Evolutionary conservation across 2,888 invertebrate species (phyloP), one percentile per base, ranked within the genome.

Genomic region (Petrolisthes cinctipes): DNA sequence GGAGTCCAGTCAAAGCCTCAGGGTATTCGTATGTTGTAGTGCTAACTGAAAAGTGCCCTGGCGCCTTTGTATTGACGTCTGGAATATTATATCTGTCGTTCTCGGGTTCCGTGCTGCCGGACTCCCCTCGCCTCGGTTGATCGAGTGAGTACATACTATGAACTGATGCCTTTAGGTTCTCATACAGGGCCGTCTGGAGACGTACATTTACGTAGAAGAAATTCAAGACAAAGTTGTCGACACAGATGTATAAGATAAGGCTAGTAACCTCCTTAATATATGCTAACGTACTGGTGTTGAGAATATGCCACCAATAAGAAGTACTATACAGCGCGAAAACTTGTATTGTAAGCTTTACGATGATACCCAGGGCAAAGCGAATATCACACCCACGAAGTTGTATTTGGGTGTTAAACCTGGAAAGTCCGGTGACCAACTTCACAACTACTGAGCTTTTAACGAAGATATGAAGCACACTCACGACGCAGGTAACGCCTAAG

Each of bases 141-240:
- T 66, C 9, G 9, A 7, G 9, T 66, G n/a, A n/a, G n/a, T 37
- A 23, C 37, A 6, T 11, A 11, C n/a, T 51, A 23, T 4, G 9
- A 4, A 76, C 9, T 11, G 51, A 5, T 37, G 14, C 14, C 4
- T 51, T 82, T 17, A 68, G 11, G 4, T 6, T 82, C 71, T 82
- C 23, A 53, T 57, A 82, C 6, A 37, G 5, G 11, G 3, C 9
- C 7, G 68, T 14, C 11, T n/a, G 14, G 9, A 82, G 9, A 4
- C 17, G 14, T 7, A 82, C 68, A 6, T 37, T 71, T 53, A 11
- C n/a, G 82, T 82, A 82, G 53, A 37, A 51, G 82, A 66, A 71
- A 9, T 20, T 51, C 51, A 82, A 68, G 9, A 82, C 71, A 53
- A 82, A 82, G 14, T 6, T 9, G 14, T 37, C 68, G 4, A 82